Conservation (phyloP, 2,113 vertebrate species). For the Indri indri region DNA sequence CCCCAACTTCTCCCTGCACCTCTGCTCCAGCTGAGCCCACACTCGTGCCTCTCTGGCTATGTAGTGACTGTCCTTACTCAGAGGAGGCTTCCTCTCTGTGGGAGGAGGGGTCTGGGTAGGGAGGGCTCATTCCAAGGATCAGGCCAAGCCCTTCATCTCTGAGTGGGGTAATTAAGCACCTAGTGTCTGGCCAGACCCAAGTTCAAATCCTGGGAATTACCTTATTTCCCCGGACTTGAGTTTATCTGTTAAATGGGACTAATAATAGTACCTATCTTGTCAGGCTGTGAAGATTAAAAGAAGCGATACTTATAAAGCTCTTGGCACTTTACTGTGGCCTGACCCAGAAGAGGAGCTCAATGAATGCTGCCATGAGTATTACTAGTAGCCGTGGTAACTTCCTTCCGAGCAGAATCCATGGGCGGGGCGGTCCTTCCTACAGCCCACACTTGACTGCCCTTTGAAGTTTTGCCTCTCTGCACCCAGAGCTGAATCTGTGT, state of each 20-base stretch:
- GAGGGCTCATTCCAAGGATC: background rate
- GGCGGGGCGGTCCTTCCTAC: background rate
- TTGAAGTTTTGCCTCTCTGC: background rate
- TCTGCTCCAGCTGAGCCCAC: background rate
- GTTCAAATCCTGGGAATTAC: background rate
- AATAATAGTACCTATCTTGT: background rate
- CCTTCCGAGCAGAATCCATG: background rate
- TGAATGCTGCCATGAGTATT: background rate
- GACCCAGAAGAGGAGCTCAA: background rate
- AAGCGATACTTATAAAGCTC: background rate
- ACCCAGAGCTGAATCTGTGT: background rate
- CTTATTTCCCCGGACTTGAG: background rate
- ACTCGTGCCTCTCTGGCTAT: background rate
- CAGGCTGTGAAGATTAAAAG: background rate
- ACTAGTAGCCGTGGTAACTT: background rate
- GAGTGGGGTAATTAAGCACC: background rate
- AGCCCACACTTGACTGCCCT: background rate
- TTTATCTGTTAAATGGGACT: conserved; percentile 13
- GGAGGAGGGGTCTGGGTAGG: background rate
- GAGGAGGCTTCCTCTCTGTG: background rate
- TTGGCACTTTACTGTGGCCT: background rate
- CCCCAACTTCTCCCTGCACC: background rate
- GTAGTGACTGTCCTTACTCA: background rate
- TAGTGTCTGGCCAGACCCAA: background rate
- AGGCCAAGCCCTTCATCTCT: background rate